phyloP scores from a whole-genome alignment of 2,888 invertebrate species.

The Baronia brevicornis region DNA sequence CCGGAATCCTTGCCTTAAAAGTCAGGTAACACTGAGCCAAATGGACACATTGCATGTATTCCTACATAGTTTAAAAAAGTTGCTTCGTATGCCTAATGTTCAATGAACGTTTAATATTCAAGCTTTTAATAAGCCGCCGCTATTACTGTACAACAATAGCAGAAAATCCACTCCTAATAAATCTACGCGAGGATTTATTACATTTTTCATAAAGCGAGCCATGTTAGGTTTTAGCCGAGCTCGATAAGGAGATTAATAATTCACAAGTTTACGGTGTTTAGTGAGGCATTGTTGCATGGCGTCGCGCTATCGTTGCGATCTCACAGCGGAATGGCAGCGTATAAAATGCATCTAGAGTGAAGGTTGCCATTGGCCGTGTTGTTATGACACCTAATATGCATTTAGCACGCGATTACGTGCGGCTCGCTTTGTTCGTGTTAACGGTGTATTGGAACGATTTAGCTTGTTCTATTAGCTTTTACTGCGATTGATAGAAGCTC shows the following conservation, averaged over 20 bases:
- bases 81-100: too few species aligned
- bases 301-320: conserved; percentile 53
- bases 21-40: too few species aligned
- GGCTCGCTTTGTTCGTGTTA: conserved; percentile 39
- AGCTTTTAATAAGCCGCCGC: conserved; percentile 14
- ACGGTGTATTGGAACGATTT: conserved; percentile 40
- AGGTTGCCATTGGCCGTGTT: conserved; percentile 41
- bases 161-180: conserved; percentile 38
- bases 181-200: conserved; percentile 61
- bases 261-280: conserved; percentile 74
- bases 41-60: too few species aligned
- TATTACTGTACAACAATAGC: conserved; percentile 25
- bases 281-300: conserved; percentile 61
- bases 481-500: conserved; percentile 38
- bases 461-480: conserved; percentile 34
- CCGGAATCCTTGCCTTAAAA: too few species aligned
- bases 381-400: conserved; percentile 71
- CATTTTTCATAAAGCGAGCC: conserved; percentile 62
- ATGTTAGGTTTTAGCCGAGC: conserved; percentile 38
- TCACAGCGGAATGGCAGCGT: conserved; percentile 48
- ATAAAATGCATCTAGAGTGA: conserved; percentile 48
- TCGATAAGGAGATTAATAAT: conserved; percentile 72
- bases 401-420: conserved; percentile 56
- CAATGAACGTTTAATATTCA: too few species aligned
- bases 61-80: too few species aligned